phyloP scores from a whole-genome alignment of 2,797 vertebrate genomes.

The Rousettus madagascariensis region DNA sequence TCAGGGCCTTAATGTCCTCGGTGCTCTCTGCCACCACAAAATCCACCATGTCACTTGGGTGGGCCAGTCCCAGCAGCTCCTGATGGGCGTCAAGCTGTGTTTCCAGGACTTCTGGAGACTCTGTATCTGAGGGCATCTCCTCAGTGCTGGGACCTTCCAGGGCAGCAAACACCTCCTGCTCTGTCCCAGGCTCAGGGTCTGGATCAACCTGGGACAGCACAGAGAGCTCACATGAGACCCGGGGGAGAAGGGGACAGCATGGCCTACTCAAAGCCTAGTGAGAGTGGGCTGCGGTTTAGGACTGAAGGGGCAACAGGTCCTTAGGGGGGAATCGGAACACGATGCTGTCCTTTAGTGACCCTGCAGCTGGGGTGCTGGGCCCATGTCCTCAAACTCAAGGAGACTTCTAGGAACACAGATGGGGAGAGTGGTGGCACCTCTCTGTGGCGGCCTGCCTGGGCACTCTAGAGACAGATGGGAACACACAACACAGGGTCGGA shows the following conservation, averaged over 20 bases:
- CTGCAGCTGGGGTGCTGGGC: neutral
- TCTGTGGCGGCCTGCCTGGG: neutral
- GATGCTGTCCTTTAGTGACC: neutral
- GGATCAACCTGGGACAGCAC: conserved; percentile 58
- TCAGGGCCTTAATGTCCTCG: conserved; percentile 87
- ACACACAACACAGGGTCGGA: neutral
- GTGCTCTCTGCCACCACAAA: conserved; percentile 54
- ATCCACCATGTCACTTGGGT: conserved; percentile 25
- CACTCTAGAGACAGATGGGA: neutral
- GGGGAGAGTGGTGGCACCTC: neutral
- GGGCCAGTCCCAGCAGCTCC: conserved; percentile 74
- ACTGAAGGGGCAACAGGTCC: neutral
- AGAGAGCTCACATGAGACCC: neutral
- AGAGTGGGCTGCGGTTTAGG: neutral
- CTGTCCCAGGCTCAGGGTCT: neutral
- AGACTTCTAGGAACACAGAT: neutral
- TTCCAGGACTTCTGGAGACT: neutral
- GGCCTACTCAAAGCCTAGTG: neutral
- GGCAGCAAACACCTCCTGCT: conserved; percentile 49
- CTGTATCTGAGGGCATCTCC: conserved; percentile 66
- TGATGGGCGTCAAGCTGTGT: conserved; percentile 25
- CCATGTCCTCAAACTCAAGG: neutral
- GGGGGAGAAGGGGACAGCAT: accelerated
- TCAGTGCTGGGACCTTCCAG: conserved; percentile 25
- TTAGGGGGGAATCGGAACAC: neutral